These are phyloP conservation scores for Cheilosia vulpina DNA, from an alignment of 2,888 invertebrate species.

Conservation along the genomic window DNA sequence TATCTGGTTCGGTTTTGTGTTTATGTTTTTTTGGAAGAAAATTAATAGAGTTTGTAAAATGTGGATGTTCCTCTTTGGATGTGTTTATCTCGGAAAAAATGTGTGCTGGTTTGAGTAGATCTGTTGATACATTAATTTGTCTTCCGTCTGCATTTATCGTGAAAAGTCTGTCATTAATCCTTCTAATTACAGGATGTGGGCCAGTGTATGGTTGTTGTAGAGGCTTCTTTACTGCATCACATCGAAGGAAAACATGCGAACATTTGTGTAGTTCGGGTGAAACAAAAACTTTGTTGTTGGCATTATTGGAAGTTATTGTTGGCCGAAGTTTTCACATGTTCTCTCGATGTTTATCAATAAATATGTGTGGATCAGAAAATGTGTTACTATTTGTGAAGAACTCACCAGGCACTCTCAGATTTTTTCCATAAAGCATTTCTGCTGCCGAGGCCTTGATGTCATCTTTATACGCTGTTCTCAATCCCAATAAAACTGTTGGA, in stretches of 20 bases:
- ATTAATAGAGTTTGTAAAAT: no score
- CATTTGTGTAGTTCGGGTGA: slow-evolving; percentile 1
- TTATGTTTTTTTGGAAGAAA: no score
- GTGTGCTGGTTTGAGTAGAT: no score
- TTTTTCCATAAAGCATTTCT: slow-evolving; percentile 24
- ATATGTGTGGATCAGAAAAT: neutral
- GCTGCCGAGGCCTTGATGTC: slow-evolving; percentile 34
- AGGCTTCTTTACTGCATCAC: slow-evolving; percentile 30
- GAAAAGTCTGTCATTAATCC: no score
- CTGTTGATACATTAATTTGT: no score
- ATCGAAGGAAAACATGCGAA: no score
- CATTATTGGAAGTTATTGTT: slow-evolving; percentile 11
- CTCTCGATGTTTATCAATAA: slow-evolving; percentile 22
- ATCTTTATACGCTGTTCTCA: slow-evolving; percentile 1
- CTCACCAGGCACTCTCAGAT: slow-evolving; percentile 22
- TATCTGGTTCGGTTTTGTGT: no score
- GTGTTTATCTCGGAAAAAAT: no score
- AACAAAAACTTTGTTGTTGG: slow-evolving; percentile 12
- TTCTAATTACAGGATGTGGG: no score
- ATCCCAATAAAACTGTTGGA: slow-evolving; percentile 15
- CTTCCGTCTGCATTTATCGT: no score
- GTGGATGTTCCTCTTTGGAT: no score
- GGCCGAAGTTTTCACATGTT: slow-evolving; percentile 5
- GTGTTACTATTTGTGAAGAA: slow-evolving; percentile 23
- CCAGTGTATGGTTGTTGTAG: no score